phyloP scores from a whole-genome alignment of 2,888 invertebrate species.

The Harpalus rufipes region DNA sequence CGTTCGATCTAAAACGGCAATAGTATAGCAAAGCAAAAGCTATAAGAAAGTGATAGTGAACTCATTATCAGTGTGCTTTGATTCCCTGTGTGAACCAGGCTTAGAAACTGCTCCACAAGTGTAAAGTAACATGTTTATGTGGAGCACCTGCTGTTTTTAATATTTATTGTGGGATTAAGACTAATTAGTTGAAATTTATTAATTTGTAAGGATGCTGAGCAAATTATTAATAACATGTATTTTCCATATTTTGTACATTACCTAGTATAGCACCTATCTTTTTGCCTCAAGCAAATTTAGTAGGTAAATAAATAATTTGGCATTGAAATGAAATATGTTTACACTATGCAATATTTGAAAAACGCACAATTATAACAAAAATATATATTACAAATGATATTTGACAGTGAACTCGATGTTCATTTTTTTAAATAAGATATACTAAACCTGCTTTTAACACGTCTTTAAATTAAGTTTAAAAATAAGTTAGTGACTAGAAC shows the following conservation, averaged over 20 bases:
- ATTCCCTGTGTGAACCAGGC: constrained; percentile 26
- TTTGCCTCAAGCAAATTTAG: neutral
- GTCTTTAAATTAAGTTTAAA: too few species aligned
- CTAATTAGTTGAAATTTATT: constrained; percentile 14
- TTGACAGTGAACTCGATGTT: too few species aligned
- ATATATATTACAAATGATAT: too few species aligned
- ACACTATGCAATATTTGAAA: too few species aligned
- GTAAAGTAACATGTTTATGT: constrained; percentile 9
- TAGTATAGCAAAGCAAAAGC: neutral
- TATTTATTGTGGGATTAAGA: constrained; percentile 22
- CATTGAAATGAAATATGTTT: too few species aligned
- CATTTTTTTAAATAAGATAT: too few species aligned
- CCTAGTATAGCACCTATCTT: neutral
- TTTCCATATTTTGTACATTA: neutral
- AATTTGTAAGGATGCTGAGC: neutral
- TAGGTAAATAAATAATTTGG: too few species aligned
- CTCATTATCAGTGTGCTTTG: constrained; percentile 17
- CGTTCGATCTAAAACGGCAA: constrained; percentile 10
- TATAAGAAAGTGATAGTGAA: constrained; percentile 60
- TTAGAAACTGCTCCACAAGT: constrained; percentile 7
- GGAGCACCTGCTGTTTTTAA: constrained; percentile 13
- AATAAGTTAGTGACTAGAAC: too few species aligned
- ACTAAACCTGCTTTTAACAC: too few species aligned
- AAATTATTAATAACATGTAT: neutral
- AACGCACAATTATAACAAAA: too few species aligned